Conservation (phyloP, 2,888 invertebrate species). For the Spodoptera littoralis region DNA sequence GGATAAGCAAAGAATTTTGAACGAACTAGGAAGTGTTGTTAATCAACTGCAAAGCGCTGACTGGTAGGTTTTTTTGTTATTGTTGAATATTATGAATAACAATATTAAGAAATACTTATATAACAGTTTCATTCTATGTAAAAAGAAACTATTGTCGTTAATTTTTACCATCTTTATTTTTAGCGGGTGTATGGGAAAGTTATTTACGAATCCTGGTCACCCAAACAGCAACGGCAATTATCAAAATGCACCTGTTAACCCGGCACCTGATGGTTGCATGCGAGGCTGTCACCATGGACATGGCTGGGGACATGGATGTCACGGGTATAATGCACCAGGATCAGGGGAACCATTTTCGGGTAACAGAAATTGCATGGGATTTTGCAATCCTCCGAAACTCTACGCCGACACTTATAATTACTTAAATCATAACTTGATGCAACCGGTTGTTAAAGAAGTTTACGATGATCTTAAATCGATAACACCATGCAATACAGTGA, state of each 20-base stretch:
- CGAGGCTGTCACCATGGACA: conserved; percentile 67
- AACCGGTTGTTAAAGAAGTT: conserved; percentile 81
- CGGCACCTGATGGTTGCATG: conserved; percentile 64
- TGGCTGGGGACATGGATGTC: conserved; percentile 50
- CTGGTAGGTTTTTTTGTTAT: conserved; percentile 70
- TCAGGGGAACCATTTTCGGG: conserved; percentile 65
- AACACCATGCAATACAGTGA: conserved; percentile 74
- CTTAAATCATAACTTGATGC: conserved; percentile 79
- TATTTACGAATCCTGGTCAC: conserved; percentile 71
- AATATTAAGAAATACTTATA: no score
- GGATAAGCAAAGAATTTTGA: conserved; percentile 80
- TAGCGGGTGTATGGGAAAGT: conserved; percentile 85
- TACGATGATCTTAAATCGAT: conserved; percentile 79
- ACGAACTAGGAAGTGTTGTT: conserved; percentile 83
- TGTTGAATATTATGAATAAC: neutral
- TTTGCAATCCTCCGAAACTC: conserved; percentile 74
- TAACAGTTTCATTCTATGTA: no score
- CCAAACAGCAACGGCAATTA: conserved; percentile 45
- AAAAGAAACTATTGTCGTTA: no score
- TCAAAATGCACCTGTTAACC: conserved; percentile 41
- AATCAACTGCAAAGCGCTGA: conserved; percentile 83
- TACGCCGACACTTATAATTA: conserved; percentile 80
- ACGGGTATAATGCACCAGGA: conserved; percentile 57
- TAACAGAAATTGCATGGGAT: conserved; percentile 63
- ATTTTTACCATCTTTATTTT: conserved; percentile 49